Evolutionary conservation across 2,797 vertebrate species (phyloP), one percentile per base, ranked within the genome.

Genomic region (Rhinophrynus dorsalis): DNA sequence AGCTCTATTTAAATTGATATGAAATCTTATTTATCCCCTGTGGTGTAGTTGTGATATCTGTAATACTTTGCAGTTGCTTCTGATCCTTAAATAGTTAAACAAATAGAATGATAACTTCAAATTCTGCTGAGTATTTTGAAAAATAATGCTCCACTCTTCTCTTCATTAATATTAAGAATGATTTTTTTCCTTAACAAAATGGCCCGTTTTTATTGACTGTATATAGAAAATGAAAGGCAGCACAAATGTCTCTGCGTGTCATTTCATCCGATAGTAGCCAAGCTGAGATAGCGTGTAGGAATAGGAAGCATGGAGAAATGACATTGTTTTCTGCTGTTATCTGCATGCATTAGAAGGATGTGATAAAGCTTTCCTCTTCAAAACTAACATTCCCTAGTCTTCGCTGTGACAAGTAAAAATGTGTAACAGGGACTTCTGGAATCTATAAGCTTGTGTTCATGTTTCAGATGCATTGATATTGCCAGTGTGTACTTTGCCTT

Each of bases 351-450:
- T 88, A 83, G 73, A 56, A 74, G 10, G 55, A 37, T 77, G 59
- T 88, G 86, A 89, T 85, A 73, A 83, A 88, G 82, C 83, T 51
- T 74, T 74, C 74, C 79, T 81, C 76, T 85, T 82, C 76, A 77
- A 79, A 77, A 59, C 44, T 37, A 74, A 75, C 76, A 51, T 79
- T 81, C 80, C 62, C 78, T 70, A 44, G 79, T 73, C 74, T 79
- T 79, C 80, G 70, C 75, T 29, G 52, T 88, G 88, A 88, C 86
- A 85, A 82, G 83, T 84, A 87, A 84, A 88, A 89, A 89, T 87
- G 84, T 86, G 64, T 59, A 23, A 40, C 1, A 75, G 74, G 78
- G 64, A 74, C 68, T 72, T 29, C 58, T 58, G 75, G 75, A 63
- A 81, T 89, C 86, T 82, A 80, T 85, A 80, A 78, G 81, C 75